Conservation (phyloP, 1,140 invertebrate genomes). For the Euglossa dilemma region DNA sequence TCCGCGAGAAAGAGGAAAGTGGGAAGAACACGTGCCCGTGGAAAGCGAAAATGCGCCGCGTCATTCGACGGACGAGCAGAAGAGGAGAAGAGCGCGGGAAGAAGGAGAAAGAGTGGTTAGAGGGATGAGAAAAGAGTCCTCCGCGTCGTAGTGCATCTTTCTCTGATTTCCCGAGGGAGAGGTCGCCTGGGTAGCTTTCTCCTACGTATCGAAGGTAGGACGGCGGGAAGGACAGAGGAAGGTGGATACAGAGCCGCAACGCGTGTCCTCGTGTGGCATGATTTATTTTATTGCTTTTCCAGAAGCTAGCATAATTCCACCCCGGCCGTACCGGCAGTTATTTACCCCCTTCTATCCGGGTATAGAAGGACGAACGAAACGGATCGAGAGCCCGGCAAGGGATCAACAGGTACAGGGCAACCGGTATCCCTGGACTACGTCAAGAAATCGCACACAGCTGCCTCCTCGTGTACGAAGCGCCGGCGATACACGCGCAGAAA, state of each 20-base stretch:
- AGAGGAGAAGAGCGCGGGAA: background rate
- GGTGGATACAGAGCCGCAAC: conserved; percentile 51
- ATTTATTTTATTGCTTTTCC: conserved; percentile 69
- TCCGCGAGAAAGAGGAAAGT: conserved; percentile 36
- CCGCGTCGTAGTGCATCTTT: conserved; percentile 67
- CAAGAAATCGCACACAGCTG: background rate
- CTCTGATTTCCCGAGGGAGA: conserved; percentile 69
- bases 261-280: conserved; percentile 65
- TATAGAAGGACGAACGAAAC: conserved; percentile 33
- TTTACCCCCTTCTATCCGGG: conserved; percentile 41
- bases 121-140: conserved; percentile 22
- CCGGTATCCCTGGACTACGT: conserved; percentile 27
- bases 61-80: background rate
- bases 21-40: background rate
- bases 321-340: conserved; percentile 54
- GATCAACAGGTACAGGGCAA: conserved; percentile 67
- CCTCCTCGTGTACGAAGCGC: too few relatives aligned
- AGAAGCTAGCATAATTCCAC: conserved; percentile 64
- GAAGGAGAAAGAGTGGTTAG: background rate
- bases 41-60: conserved; percentile 29
- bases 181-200: conserved; percentile 49
- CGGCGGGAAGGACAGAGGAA: conserved; percentile 27
- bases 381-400: conserved; percentile 40
- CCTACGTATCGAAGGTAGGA: conserved; percentile 22
- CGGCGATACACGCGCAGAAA: too few relatives aligned